phyloP scores from a whole-genome alignment of 2,113 vertebrate species.

The Oryzias melastigma region DNA sequence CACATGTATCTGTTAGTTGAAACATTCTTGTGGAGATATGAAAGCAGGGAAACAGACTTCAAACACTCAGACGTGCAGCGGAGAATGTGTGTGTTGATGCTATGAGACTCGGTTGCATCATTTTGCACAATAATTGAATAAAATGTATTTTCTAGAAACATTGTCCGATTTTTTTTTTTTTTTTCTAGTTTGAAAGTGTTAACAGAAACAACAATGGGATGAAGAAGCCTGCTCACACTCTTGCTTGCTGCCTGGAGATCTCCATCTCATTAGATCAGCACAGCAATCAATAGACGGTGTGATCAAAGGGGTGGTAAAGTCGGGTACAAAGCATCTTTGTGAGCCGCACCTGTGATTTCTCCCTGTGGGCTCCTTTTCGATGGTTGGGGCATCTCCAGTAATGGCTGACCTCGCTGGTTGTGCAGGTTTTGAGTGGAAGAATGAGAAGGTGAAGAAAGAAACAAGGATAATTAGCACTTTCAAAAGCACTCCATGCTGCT shows the following conservation, averaged over 20 bases:
- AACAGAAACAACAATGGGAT: neutral
- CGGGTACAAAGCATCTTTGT: neutral
- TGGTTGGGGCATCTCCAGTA: neutral
- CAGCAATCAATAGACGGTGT: neutral
- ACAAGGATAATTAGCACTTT: neutral
- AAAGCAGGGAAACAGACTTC: neutral
- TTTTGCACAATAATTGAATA: constrained; percentile 12
- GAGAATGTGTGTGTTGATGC: neutral
- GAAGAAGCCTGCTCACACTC: neutral
- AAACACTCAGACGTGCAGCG: neutral
- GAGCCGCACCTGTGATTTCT: too few relatives aligned
- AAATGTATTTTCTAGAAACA: neutral
- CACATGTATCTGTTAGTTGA: neutral
- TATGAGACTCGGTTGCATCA: neutral
- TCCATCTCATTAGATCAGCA: neutral
- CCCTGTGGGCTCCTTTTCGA: neutral
- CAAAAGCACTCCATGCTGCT: neutral
- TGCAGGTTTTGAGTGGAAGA: constrained; percentile 4
- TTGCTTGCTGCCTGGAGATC: too few relatives aligned
- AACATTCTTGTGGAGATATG: constrained; percentile 8
- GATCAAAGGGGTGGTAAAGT: neutral
- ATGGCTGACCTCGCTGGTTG: constrained; percentile 1
- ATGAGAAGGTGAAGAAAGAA: neutral
- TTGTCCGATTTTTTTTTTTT: too few relatives aligned
- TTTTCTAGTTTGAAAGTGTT: neutral